Percentiles rank a stretch among this genome's conserved stretches.
These are phyloP conservation scores for Acrobasis repandana DNA, from an alignment of 2,888 invertebrate genomes.

Conservation along the genomic window DNA sequence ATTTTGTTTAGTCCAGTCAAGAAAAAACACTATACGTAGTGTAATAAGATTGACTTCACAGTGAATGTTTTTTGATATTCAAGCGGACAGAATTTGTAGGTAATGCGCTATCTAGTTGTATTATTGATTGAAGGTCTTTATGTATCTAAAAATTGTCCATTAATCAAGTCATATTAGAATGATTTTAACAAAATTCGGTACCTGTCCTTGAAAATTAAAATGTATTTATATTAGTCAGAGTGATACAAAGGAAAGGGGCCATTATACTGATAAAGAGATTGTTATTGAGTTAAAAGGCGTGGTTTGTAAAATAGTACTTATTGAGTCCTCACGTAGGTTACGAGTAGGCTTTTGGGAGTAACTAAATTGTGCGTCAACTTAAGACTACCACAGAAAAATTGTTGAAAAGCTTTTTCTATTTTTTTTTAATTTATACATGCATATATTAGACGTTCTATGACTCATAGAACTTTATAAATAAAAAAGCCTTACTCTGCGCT, in stretches of 20 bases:
- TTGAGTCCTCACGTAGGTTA: constrained; percentile 7
- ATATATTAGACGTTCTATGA: no score
- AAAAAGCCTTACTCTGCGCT: no score
- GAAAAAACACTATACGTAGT: no score
- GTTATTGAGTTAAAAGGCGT: neutral
- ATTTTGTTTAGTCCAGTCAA: no score
- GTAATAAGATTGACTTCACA: no score
- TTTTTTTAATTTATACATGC: no score
- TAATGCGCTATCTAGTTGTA: no score
- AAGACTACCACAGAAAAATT: neutral
- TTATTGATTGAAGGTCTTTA: no score
- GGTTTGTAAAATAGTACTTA: constrained; percentile 21
- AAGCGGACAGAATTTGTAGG: no score
- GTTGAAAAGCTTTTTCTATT: no score
- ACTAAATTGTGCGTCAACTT: constrained; percentile 21
- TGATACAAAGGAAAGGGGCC: constrained; percentile 6
- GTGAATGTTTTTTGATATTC: no score
- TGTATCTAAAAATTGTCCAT: neutral
- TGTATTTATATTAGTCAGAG: neutral
- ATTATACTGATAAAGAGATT: constrained; percentile 11
- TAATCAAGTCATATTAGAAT: neutral
- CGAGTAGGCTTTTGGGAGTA: constrained; percentile 1
- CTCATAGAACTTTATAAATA: no score
- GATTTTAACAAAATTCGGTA: constrained; percentile 8
- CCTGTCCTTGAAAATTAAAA: constrained; percentile 21